Evolutionary conservation across 1,140 invertebrate species (phyloP).

Genomic region (Drusus annulatus): DNA sequence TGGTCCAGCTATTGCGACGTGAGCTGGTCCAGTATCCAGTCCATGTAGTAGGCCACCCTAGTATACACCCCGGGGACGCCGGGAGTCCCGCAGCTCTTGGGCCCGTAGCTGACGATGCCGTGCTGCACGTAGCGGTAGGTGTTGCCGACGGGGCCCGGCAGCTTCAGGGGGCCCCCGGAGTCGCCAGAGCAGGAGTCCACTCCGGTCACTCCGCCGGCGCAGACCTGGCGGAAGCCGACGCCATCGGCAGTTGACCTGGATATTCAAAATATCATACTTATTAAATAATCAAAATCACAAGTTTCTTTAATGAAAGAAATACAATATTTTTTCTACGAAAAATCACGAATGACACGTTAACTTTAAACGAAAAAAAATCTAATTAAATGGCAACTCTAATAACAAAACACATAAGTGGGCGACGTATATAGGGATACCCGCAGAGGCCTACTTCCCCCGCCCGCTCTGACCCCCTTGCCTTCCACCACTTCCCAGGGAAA

Average conservation of each 20-base stretch:
- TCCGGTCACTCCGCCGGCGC: constrained; percentile 63
- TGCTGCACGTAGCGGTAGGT: constrained; percentile 70
- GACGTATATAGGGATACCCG: constrained; percentile 47
- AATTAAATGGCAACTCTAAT: no score
- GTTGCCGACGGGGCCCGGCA: not conserved
- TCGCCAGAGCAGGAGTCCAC: constrained; percentile 70
- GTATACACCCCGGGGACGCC: constrained; percentile 78
- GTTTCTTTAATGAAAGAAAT: no score
- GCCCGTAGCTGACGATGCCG: constrained; percentile 81
- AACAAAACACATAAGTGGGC: constrained; percentile 53
- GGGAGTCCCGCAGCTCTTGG: constrained; percentile 72
- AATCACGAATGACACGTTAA: no score
- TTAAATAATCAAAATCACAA: no score
- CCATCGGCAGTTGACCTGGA: constrained; percentile 22
- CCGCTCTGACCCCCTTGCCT: not conserved
- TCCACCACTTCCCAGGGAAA: constrained; percentile 3
- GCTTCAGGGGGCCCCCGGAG: constrained; percentile 65
- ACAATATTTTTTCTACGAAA: no score
- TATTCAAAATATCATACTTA: not conserved
- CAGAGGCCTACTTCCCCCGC: constrained; percentile 37
- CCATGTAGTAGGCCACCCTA: constrained; percentile 73
- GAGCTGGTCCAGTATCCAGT: constrained; percentile 74
- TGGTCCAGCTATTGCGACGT: no score
- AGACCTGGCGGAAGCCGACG: constrained; percentile 66
- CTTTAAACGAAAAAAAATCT: no score